Evolutionary conservation across 37 sponge, comb jelly and placozoan species (phyloP).

Genomic region (Bolinopsis microptera): DNA sequence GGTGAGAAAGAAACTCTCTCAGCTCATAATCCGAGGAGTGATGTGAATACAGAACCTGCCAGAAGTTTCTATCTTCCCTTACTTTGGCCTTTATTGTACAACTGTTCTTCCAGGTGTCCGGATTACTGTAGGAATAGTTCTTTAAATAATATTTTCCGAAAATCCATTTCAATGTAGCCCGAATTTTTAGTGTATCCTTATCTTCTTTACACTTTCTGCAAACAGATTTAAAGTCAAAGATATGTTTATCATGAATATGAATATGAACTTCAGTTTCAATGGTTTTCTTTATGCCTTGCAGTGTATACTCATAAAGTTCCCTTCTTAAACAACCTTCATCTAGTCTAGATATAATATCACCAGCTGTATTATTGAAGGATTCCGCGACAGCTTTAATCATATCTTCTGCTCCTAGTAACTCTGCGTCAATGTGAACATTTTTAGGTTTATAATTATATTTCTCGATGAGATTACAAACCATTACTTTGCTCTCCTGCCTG

Average conservation of each 20-base stretch:
- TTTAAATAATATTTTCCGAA: background rate
- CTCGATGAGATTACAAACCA: background rate
- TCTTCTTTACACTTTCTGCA: background rate
- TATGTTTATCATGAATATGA: background rate
- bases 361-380: background rate
- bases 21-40: background rate
- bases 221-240: background rate
- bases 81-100: background rate
- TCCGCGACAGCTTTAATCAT: background rate
- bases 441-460: background rate
- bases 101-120: background rate
- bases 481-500: background rate
- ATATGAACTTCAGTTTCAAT: background rate
- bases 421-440: background rate
- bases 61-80: background rate
- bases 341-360: background rate
- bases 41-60: background rate
- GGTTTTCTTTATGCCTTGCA: background rate
- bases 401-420: background rate
- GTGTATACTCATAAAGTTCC: background rate
- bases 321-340: background rate
- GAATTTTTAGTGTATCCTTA: background rate
- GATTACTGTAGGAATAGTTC: background rate
- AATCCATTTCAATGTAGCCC: background rate
- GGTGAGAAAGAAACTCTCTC: background rate